phyloP scores from a whole-genome alignment of 2,113 vertebrate species.

The Buteo buteo region DNA sequence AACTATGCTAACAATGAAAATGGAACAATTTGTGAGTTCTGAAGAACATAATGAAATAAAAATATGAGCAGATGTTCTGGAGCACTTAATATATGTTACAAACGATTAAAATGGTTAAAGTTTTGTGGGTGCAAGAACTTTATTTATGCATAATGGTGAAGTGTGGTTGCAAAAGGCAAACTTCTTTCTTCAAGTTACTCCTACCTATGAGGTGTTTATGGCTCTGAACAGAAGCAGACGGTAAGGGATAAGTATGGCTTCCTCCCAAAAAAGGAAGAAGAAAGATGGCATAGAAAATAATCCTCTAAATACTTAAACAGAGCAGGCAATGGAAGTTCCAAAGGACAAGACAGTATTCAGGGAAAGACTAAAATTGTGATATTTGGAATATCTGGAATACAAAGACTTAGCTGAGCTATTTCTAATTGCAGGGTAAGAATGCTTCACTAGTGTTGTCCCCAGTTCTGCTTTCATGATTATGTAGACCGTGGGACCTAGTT shows the following conservation, averaged over 20 bases:
- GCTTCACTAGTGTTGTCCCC: neutral
- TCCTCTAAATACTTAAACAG: neutral
- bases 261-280: neutral
- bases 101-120: neutral
- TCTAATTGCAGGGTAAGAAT: neutral
- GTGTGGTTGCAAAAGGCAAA: neutral
- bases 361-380: neutral
- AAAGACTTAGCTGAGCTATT: neutral
- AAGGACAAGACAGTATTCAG: neutral
- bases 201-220: accelerated
- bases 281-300: neutral
- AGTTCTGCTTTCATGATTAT: neutral
- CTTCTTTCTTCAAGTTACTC: neutral
- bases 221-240: neutral
- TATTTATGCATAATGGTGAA: neutral
- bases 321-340: neutral
- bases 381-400: neutral
- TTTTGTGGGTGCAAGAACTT: neutral
- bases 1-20: neutral
- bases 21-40: neutral
- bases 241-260: neutral
- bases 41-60: neutral
- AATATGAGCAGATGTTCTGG: neutral
- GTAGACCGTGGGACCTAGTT: accelerated
- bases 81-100: neutral